Evolutionary conservation across 2,888 invertebrate species (phyloP).

Genomic region (Acholoe squamosa): DNA sequence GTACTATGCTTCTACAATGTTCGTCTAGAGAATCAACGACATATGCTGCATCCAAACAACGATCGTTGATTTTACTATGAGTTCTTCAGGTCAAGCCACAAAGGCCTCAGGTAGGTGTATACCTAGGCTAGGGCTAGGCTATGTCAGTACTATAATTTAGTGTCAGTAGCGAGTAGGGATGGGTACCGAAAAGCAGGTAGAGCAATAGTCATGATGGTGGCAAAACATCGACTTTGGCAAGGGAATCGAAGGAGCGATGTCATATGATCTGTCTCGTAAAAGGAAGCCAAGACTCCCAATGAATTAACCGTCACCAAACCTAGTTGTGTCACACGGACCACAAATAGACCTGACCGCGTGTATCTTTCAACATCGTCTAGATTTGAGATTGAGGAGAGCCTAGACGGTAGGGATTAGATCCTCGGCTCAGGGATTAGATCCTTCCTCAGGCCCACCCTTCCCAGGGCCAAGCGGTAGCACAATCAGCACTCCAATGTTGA

Average conservation of each 20-base stretch:
- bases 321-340: too few relatives aligned
- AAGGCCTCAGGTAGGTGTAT: neutral
- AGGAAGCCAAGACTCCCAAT: neutral
- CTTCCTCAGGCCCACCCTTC: too few relatives aligned
- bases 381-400: too few relatives aligned
- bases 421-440: too few relatives aligned
- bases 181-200: too few relatives aligned
- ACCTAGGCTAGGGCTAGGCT: neutral
- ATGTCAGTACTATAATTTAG: too few relatives aligned
- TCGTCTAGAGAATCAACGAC: neutral
- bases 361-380: too few relatives aligned
- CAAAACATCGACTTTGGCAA: neutral
- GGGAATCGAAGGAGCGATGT: neutral
- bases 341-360: too few relatives aligned
- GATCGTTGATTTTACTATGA: slow-evolving; percentile 7
- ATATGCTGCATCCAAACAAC: neutral
- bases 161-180: too few relatives aligned
- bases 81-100: neutral
- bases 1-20: neutral
- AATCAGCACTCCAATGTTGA: too few relatives aligned
- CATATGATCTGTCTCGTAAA: neutral
- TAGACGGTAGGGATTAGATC: too few relatives aligned
- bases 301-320: neutral
- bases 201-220: neutral
- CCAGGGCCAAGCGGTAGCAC: too few relatives aligned